Percentiles rank a stretch among this genome's conserved stretches.
Evolutionary conservation across 2,113 vertebrate genomes (phyloP).

Genomic region (Camelus dromedarius): DNA sequence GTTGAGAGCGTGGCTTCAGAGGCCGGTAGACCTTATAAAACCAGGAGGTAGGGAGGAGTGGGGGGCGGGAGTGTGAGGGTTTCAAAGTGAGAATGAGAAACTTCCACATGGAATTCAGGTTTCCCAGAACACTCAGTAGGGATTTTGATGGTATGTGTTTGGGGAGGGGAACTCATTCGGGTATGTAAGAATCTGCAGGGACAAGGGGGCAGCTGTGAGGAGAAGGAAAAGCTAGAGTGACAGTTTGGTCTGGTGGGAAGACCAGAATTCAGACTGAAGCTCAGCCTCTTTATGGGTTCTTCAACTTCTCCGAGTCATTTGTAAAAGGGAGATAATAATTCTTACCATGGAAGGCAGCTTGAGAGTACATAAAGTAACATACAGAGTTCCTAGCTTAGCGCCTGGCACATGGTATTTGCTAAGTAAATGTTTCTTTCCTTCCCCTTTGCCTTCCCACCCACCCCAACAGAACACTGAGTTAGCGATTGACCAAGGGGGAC

Average conservation of each 20-base stretch:
- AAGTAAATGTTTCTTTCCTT: not conserved
- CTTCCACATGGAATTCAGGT: not conserved
- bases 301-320: not conserved
- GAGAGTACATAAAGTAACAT: not conserved
- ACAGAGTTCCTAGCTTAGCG: too few relatives aligned
- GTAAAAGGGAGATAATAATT: not conserved
- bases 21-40: not conserved
- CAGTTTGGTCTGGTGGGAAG: not conserved
- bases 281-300: not conserved
- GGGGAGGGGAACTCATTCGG: not conserved
- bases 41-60: not conserved
- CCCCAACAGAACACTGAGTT: not conserved
- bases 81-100: not conserved
- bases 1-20: not conserved
- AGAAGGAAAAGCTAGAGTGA: not conserved
- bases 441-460: not conserved
- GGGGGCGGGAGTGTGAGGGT: accelerated
- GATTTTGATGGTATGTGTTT: not conserved
- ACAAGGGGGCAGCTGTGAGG: not conserved
- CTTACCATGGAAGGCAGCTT: not conserved
- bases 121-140: not conserved
- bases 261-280: not conserved
- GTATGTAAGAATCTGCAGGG: not conserved
- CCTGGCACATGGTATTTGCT: not conserved
- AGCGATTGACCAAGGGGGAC: not conserved